Conservation (phyloP, 2,888 invertebrate species). For the Ophioninae sp. region DNA sequence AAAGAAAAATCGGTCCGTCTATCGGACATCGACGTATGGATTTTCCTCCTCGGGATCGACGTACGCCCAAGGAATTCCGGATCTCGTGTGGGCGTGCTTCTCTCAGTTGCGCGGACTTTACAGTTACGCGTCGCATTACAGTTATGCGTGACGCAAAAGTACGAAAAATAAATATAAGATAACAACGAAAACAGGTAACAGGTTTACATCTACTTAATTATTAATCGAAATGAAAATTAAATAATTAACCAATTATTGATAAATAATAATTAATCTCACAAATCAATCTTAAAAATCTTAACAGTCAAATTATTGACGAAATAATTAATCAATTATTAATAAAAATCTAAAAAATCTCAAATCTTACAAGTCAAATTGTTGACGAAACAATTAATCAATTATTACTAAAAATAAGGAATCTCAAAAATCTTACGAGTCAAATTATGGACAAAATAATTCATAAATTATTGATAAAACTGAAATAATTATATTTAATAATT, state of each 20-base stretch:
- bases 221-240: background rate
- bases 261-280: background rate
- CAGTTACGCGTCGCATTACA: slow-evolving; percentile 64
- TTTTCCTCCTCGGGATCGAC: background rate
- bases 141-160: slow-evolving; percentile 64
- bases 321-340: too few species aligned
- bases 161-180: slow-evolving; percentile 51
- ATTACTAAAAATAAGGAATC: too few species aligned
- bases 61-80: slow-evolving; percentile 21
- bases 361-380: too few species aligned
- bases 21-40: background rate
- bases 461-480: too few species aligned
- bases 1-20: background rate
- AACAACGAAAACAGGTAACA: background rate
- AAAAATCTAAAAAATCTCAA: too few species aligned
- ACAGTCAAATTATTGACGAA: too few species aligned
- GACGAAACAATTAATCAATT: too few species aligned
- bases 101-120: slow-evolving; percentile 61
- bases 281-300: background rate
- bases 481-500: too few species aligned
- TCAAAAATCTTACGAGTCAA: too few species aligned
- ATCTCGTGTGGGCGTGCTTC: slow-evolving; percentile 50
- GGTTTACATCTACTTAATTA: background rate
- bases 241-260: background rate
- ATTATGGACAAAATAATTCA: too few species aligned